These are phyloP conservation scores for Drosophila sordidula DNA, from an alignment of 2,888 invertebrate species.

Conservation along the genomic window DNA sequence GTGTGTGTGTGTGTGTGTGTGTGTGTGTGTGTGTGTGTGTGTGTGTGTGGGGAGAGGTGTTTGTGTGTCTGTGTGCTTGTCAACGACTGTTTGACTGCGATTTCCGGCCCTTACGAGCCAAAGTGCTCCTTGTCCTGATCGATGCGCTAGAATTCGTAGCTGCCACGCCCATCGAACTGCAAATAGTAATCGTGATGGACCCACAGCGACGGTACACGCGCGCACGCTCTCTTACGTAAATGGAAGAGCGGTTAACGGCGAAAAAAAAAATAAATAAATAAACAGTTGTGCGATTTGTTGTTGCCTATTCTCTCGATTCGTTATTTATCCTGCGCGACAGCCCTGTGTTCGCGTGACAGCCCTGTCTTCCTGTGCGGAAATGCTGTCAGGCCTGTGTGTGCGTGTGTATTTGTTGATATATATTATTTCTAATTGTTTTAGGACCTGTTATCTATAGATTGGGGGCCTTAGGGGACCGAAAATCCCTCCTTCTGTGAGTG, in stretches of 20 bases:
- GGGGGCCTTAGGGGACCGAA: too few species aligned
- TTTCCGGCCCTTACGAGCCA: constrained; percentile 90
- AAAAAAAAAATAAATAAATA: constrained; percentile 3
- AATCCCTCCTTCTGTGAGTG: too few species aligned
- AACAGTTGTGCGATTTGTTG: constrained; percentile 1
- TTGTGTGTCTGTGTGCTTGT: background rate
- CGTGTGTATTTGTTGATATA: constrained; percentile 6
- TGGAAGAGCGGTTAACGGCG: constrained; percentile 1
- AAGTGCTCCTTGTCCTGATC: constrained; percentile 95
- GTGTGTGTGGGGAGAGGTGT: background rate
- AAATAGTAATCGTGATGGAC: constrained; percentile 98
- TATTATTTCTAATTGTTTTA: too few species aligned
- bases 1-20: too few species aligned
- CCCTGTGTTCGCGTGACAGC: constrained; percentile 41
- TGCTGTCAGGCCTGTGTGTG: constrained; percentile 1
- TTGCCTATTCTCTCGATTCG: constrained; percentile 4
- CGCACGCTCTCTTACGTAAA: constrained; percentile 35
- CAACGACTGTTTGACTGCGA: background rate
- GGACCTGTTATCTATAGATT: too few species aligned
- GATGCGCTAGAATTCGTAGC: constrained; percentile 94
- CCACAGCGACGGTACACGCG: constrained; percentile 91
- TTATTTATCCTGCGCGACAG: constrained; percentile 40
- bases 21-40: too few species aligned
- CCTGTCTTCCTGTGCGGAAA: constrained; percentile 25
- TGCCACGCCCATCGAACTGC: constrained; percentile 98